phyloP scores from a whole-genome alignment of 2,113 vertebrate genomes.

The Cyanocitta stelleri region DNA sequence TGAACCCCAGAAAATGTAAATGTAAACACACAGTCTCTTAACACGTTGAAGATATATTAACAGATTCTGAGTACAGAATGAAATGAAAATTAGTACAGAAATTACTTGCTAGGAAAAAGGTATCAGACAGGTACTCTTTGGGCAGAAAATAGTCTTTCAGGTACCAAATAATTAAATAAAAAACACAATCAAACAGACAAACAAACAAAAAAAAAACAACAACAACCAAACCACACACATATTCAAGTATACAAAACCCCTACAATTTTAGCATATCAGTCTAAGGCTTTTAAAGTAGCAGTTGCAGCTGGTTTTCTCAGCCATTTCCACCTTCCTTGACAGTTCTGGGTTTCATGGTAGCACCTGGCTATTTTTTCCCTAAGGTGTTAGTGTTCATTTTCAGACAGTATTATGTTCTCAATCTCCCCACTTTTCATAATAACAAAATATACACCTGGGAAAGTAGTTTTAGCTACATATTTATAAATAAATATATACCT shows the following conservation, averaged over 20 bases:
- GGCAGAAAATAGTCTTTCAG: neutral
- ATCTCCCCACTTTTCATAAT: neutral
- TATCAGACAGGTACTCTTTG: neutral
- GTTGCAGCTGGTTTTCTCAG: neutral
- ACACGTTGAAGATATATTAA: neutral
- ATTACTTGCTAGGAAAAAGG: neutral
- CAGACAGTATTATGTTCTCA: neutral
- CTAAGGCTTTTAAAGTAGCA: neutral
- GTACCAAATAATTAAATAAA: neutral
- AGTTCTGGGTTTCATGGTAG: neutral
- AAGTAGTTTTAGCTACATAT: neutral
- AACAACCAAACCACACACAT: neutral
- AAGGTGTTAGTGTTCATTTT: neutral
- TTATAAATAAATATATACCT: neutral
- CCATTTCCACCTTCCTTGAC: neutral
- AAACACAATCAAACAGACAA: neutral
- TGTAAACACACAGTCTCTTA: neutral
- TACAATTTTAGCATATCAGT: neutral
- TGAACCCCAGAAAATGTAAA: neutral
- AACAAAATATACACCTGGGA: neutral
- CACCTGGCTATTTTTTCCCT: neutral
- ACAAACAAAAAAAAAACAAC: neutral
- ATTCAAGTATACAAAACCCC: neutral
- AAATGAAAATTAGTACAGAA: neutral
- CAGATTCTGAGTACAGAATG: neutral